Evolutionary conservation across 2,888 invertebrate genomes (phyloP).

Genomic region (Spodoptera exigua): DNA sequence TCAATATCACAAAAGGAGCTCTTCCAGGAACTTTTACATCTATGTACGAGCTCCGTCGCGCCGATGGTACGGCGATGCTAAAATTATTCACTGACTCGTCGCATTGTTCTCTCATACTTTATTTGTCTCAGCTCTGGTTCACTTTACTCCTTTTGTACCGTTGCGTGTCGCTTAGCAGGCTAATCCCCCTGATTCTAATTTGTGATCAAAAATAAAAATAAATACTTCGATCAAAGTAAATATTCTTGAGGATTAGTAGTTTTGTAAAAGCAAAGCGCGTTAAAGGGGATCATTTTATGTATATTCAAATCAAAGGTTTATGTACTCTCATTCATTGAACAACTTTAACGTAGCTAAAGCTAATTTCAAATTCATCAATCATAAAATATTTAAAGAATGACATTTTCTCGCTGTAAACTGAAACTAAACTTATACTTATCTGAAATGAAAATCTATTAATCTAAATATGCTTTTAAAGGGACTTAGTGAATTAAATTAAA

Average conservation of each 20-base stretch:
- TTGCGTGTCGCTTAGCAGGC: conserved; percentile 77
- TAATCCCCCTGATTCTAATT: conserved; percentile 81
- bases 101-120: conserved; percentile 88
- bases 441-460: conserved; percentile 55
- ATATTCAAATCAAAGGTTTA: too few relatives aligned
- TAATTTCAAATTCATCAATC: too few relatives aligned
- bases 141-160: conserved; percentile 75
- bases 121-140: conserved; percentile 75
- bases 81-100: conserved; percentile 86
- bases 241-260: conserved; percentile 35
- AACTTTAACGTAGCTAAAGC: too few relatives aligned
- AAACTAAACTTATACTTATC: conserved; percentile 40
- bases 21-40: conserved; percentile 62
- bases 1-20: conserved; percentile 17
- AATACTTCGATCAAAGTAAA: conserved; percentile 72
- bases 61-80: conserved; percentile 78
- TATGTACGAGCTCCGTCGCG: conserved; percentile 69
- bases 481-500: conserved; percentile 23
- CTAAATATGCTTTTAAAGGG: conserved; percentile 24
- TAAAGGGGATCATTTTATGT: conserved; percentile 1
- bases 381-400: conserved; percentile 14
- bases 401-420: conserved; percentile 41
- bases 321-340: too few relatives aligned
- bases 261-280: conserved; percentile 52
- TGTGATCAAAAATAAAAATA: conserved; percentile 80